Evolutionary conservation across 2,797 vertebrate genomes (phyloP).

Genomic region (Liasis olivaceus): DNA sequence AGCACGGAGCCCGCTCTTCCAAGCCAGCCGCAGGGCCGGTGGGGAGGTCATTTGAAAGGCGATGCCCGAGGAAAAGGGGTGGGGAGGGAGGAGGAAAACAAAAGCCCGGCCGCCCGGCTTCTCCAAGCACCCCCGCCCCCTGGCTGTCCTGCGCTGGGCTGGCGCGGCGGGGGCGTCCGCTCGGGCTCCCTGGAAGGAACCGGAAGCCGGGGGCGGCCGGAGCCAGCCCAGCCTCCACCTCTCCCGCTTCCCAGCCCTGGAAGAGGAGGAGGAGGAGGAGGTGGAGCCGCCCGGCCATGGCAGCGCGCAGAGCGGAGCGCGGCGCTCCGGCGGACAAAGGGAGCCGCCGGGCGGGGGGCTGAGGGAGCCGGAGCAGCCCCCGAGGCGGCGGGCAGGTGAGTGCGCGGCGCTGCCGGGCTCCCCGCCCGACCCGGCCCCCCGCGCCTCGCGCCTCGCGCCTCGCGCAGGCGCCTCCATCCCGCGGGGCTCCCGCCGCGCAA

Average conservation of each 20-base stretch:
- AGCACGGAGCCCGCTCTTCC: too few species aligned
- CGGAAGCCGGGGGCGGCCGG: neutral
- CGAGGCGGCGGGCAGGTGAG: neutral
- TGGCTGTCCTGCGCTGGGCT: too few species aligned
- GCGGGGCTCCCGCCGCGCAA: too few species aligned
- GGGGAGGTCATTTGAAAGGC: too few species aligned
- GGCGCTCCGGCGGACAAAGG: neutral
- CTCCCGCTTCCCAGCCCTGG: neutral
- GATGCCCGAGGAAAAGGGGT: too few species aligned
- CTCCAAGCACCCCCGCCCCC: too few species aligned
- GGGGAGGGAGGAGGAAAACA: too few species aligned
- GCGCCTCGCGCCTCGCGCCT: neutral
- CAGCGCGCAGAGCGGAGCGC: neutral
- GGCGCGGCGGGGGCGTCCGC: neutral
- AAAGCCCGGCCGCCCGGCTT: too few species aligned
- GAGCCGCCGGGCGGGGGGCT: neutral
- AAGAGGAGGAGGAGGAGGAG: neutral
- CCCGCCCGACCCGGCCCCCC: rapidly evolving
- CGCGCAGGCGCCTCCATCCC: neutral
- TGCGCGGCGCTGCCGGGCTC: too few species aligned
- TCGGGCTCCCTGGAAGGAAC: neutral
- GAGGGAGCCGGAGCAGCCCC: neutral
- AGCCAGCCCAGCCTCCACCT: neutral
- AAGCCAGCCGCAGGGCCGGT: too few species aligned
- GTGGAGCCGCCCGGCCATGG: neutral